Percentiles rank a stretch among this genome's conserved stretches.
phyloP scores from a whole-genome alignment of 2,888 invertebrate genomes.

The Torymus auratus region DNA sequence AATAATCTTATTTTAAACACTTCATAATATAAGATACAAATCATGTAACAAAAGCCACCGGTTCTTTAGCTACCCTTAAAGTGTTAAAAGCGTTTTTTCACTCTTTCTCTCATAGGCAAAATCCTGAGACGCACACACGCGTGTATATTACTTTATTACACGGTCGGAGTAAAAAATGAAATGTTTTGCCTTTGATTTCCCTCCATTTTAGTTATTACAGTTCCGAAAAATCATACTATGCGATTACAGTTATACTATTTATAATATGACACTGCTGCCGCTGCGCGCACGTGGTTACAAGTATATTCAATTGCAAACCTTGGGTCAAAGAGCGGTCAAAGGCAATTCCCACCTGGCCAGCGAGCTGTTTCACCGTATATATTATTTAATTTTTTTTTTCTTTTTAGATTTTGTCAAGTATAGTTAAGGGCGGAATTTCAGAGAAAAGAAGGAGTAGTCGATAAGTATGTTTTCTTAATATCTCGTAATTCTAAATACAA shows the following conservation, averaged over 20 bases:
- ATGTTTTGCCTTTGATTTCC: conserved; percentile 57
- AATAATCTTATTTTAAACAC: no score
- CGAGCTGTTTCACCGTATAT: conserved; percentile 54
- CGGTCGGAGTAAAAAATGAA: conserved; percentile 59
- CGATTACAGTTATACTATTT: conserved; percentile 64
- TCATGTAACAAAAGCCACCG: no score
- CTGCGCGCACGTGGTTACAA: conserved; percentile 58
- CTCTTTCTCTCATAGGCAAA: conserved; percentile 32
- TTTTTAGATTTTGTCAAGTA: conserved; percentile 56
- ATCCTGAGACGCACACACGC: conserved; percentile 26
- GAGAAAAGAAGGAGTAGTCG: conserved; percentile 30
- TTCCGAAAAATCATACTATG: conserved; percentile 61
- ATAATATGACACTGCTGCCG: conserved; percentile 68
- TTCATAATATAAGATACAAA: no score
- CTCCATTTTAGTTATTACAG: conserved; percentile 50
- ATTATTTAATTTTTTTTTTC: conserved; percentile 59
- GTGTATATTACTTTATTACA: conserved; percentile 31
- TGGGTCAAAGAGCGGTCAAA: conserved; percentile 65
- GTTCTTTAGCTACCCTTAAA: no score
- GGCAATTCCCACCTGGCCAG: conserved; percentile 65
- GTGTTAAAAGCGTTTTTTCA: conserved; percentile 32
- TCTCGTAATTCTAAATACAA: conserved; percentile 23
- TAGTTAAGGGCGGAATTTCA: conserved; percentile 18
- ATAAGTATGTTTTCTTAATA: no score
- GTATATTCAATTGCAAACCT: conserved; percentile 65